These are phyloP conservation scores for Hyles euphorbiae DNA, from an alignment of 1,140 invertebrate genomes.

Conservation along the genomic window DNA sequence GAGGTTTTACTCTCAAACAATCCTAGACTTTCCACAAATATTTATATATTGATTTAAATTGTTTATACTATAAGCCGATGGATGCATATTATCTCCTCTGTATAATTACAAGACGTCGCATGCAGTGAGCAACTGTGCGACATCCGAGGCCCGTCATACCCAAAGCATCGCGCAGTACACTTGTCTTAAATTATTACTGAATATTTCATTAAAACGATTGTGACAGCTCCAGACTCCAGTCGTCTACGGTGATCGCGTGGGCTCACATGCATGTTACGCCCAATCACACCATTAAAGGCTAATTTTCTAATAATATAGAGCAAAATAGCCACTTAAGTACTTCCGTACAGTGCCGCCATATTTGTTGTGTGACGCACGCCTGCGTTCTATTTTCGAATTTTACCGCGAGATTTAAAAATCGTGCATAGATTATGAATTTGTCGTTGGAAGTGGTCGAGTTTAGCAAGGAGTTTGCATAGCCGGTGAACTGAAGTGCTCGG, in stretches of 20 bases:
- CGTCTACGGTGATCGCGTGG: conserved; percentile 55
- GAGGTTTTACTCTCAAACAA: too few species aligned
- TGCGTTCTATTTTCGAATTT: conserved; percentile 50
- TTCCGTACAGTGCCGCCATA: conserved; percentile 42
- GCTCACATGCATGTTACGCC: conserved; percentile 45
- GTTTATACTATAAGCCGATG: too few species aligned
- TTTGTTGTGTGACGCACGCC: conserved; percentile 29
- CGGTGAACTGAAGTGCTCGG: conserved; percentile 1
- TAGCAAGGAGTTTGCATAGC: conserved; percentile 6
- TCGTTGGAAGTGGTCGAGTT: conserved; percentile 9
- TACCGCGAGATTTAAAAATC: conserved; percentile 34
- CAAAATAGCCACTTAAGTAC: conserved; percentile 46
- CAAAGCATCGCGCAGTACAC: conserved; percentile 33
- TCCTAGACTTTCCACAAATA: too few species aligned
- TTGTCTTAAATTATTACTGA: conserved; percentile 68
- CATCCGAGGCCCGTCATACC: conserved; percentile 33
- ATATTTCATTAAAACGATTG: conserved; percentile 57
- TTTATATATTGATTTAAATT: too few species aligned
- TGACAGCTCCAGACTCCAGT: conserved; percentile 48
- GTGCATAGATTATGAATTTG: conserved; percentile 29
- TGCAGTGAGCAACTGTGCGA: conserved; percentile 31
- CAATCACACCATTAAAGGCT: conserved; percentile 56
- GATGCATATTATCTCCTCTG: too few species aligned
- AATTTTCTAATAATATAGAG: conserved; percentile 70
- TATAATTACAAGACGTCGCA: conserved; percentile 20